Evolutionary conservation across 2,888 invertebrate species (phyloP).

Genomic region (Trissolcus japonicus): DNA sequence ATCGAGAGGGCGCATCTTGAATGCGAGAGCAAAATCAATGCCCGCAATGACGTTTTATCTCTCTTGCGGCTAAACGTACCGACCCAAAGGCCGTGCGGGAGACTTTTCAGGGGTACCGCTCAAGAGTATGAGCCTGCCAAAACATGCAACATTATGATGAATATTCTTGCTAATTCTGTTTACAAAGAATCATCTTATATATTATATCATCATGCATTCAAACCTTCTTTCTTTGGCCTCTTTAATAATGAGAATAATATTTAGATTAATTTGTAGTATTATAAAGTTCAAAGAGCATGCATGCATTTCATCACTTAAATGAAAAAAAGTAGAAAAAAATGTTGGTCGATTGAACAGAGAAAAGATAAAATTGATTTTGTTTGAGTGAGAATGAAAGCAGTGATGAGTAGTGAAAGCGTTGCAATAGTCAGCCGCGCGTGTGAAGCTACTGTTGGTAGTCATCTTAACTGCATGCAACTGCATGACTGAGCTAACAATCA

Average conservation of each 20-base stretch:
- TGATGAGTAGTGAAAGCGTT: slow-evolving; percentile 30
- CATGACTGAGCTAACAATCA: slow-evolving; percentile 34
- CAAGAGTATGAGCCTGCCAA: slow-evolving; percentile 5
- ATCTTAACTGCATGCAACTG: slow-evolving; percentile 33
- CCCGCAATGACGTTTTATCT: slow-evolving; percentile 35
- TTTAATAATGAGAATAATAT: too few species aligned
- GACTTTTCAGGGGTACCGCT: slow-evolving; percentile 2
- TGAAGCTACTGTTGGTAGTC: slow-evolving; percentile 28
- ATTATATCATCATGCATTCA: too few species aligned
- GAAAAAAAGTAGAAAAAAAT: background rate
- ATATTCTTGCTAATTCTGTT: too few species aligned
- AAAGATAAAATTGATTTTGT: slow-evolving; percentile 21
- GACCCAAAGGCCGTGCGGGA: slow-evolving; percentile 2
- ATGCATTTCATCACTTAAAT: too few species aligned
- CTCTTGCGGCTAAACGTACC: slow-evolving; percentile 40
- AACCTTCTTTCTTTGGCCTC: background rate
- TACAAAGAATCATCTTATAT: slow-evolving; percentile 12
- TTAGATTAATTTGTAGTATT: too few species aligned
- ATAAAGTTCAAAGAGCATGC: too few species aligned
- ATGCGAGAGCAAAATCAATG: slow-evolving; percentile 42
- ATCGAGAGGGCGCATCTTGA: slow-evolving; percentile 41
- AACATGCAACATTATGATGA: background rate
- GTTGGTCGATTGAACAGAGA: slow-evolving; percentile 2
- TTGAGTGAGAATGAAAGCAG: slow-evolving; percentile 9
- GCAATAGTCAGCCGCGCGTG: slow-evolving; percentile 32